Base-by-base conservation (phyloP, 2,113 vertebrate genomes). In the Vireo altiloquus region DNA sequence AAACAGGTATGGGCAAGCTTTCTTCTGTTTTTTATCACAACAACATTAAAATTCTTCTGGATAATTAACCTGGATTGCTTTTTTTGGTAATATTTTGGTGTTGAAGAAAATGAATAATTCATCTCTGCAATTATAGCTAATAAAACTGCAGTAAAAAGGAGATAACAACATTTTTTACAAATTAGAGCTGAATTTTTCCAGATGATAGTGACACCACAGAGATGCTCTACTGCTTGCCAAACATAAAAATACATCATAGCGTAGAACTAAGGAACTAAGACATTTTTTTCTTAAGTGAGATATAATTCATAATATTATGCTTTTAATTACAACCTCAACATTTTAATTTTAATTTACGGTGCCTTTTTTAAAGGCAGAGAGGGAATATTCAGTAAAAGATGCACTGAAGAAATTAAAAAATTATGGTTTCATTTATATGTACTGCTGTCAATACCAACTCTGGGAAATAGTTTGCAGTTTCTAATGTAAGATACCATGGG, bases 281-380 rank as follows among this genome's bases (percentile, higher is more conserved):
- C 3, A 12, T 49, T 30, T 75, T 84, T 79, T 83, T 35, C 22
- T 87, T 30, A 57, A 80, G 10, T 63, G 42, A 53, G 12, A 71
- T 6, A 37, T 47, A 70, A 10, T 31, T 84, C 3, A 31, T 39
- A 40, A 6, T 33, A 42, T 37, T 40, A 49, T 23, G 7, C 7
- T 91, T 90, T 68, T n/a, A 52, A 18, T 56, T 53, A 50, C 19
- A 78, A 8, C 6, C 4, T 44, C 28, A 87, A 47, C 1, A 20
- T 13, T 40, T 81, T 65, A 17, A 5, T 39, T 76, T 74, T 27
- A 2, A 11, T 56, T 77, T 68, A 52, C 42, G 3, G 1, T 3
- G 25, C 25, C 22, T 17, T 50, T 47, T 46, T 1, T 2, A 0
- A n/a, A 59, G 3, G 1, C 1, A 2, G 1, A 19, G 18, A 15